Evolutionary conservation across 2,888 invertebrate genomes (phyloP).

Genomic region (Drosophila sordidula): DNA sequence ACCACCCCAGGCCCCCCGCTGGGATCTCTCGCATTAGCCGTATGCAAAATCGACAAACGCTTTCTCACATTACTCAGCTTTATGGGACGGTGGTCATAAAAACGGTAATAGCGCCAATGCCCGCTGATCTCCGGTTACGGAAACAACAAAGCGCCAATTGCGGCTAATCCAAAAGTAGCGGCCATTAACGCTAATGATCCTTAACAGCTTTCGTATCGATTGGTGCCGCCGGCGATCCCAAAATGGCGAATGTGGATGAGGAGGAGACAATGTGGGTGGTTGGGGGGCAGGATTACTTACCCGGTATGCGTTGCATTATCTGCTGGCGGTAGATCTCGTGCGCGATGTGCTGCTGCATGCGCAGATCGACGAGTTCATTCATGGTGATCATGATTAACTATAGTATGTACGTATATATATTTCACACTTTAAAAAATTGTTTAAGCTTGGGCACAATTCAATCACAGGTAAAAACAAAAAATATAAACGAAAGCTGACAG

Average conservation of each 20-base stretch:
- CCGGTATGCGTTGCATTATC: constrained; percentile 84
- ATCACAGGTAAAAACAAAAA: constrained; percentile 46
- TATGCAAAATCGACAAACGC: constrained; percentile 41
- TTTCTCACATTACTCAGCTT: constrained; percentile 69
- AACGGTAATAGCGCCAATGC: constrained; percentile 33
- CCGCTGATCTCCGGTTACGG: constrained; percentile 34
- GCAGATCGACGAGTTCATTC: constrained; percentile 84
- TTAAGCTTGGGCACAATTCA: constrained; percentile 63
- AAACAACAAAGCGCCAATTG: constrained; percentile 26
- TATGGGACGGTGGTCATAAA: constrained; percentile 55
- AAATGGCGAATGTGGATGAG: constrained; percentile 38
- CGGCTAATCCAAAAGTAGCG: constrained; percentile 35
- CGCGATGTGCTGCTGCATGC: constrained; percentile 84
- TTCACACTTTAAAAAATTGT: constrained; percentile 57
- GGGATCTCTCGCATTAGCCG: constrained; percentile 35
- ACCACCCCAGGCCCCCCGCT: constrained; percentile 24
- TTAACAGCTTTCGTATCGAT: constrained; percentile 49
- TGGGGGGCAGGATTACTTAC: constrained; percentile 58
- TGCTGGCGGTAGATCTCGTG: constrained; percentile 84
- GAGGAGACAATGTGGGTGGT: background rate
- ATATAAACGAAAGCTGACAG: constrained; percentile 31
- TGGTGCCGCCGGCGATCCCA: constrained; percentile 14
- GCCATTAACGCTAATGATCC: constrained; percentile 62
- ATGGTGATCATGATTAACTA: constrained; percentile 80
- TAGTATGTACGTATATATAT: constrained; percentile 26